Conservation (phyloP, 2,888 invertebrate genomes). For the Unio pictorum region DNA sequence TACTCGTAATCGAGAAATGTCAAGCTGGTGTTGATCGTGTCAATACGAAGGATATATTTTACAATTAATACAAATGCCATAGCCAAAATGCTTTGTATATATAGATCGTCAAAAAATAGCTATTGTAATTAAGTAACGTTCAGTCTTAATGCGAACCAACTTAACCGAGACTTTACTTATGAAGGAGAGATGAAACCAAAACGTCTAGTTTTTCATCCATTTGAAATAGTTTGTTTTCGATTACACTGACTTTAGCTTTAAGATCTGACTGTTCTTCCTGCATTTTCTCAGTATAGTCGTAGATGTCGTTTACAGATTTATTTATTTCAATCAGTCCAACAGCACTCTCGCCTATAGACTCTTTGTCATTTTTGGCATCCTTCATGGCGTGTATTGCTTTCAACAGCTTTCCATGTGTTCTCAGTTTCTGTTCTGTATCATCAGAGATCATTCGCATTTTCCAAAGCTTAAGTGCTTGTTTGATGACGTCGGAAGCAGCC, state of each 20-base stretch:
- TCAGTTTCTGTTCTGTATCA: slow-evolving; percentile 24
- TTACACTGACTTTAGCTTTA: slow-evolving; percentile 32
- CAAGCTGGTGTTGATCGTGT: too few species aligned
- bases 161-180: too few species aligned
- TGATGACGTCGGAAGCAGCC: slow-evolving; percentile 60
- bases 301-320: slow-evolving; percentile 49
- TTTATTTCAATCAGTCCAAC: slow-evolving; percentile 54
- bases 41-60: too few species aligned
- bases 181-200: slow-evolving; percentile 8
- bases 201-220: slow-evolving; percentile 48
- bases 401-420: slow-evolving; percentile 49
- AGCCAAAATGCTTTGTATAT: too few species aligned
- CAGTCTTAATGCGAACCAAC: too few species aligned
- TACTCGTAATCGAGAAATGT: too few species aligned
- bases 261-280: slow-evolving; percentile 42
- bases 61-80: too few species aligned
- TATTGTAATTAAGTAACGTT: too few species aligned
- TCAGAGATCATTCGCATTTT: slow-evolving; percentile 36
- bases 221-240: slow-evolving; percentile 40
- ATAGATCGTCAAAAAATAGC: too few species aligned
- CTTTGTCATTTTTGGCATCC: slow-evolving; percentile 50
- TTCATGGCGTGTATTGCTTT: slow-evolving; percentile 53
- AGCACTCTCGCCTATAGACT: slow-evolving; percentile 51
- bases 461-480: slow-evolving; percentile 55
- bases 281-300: slow-evolving; percentile 42